Base-by-base conservation (phyloP, 1,140 invertebrate genomes). In the Drosophila aff. region DNA sequence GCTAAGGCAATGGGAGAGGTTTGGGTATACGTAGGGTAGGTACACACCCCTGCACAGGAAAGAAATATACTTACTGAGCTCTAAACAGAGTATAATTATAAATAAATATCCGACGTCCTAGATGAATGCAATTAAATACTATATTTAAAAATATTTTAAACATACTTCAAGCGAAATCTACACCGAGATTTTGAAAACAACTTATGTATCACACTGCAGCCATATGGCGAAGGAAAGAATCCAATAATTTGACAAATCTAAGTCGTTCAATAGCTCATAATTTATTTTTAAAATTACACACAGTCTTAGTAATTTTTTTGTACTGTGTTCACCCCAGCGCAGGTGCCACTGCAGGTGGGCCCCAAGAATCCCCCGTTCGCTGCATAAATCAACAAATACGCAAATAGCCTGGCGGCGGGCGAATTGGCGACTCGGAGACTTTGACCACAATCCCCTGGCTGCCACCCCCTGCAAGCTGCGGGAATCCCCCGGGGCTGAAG, bases 351-450 rank as follows among this genome's bases (percentile, higher is more conserved):
- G 53, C 63, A 76, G 76, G 76, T 78, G 74, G 50, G 52, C 58
- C 53, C 55, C 58, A 71, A 79, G 75, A 73, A 79, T 76, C 66
- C 63, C 38, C 40, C 31, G 66, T 64, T 47, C 23, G 71, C 43
- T 65, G 76, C 60, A 79, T 79, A 79, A 79, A 78, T 79, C 76
- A 78, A 79, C 66, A 50, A 64, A 72, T 61, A 72, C 53, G 44
- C 75, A 78, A 79, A 79, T 79, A 72, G 64, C 66, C 65, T 38
- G 65, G 46, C 67, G 76, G 65, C 67, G 76, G 65, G 40, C 67
- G 58, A 73, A 74, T 79, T 79, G 65, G 76, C 76, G 75, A 65
- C 76, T 79, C 76, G 18, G 52, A 79, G 76, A 64, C 76, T 72
- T 50, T 74, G 68, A 73, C 67, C 68, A 47, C 71, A 74, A 40